Evolutionary conservation across 2,113 vertebrate species (phyloP).

Genomic region (Entomyzon cyanotis): DNA sequence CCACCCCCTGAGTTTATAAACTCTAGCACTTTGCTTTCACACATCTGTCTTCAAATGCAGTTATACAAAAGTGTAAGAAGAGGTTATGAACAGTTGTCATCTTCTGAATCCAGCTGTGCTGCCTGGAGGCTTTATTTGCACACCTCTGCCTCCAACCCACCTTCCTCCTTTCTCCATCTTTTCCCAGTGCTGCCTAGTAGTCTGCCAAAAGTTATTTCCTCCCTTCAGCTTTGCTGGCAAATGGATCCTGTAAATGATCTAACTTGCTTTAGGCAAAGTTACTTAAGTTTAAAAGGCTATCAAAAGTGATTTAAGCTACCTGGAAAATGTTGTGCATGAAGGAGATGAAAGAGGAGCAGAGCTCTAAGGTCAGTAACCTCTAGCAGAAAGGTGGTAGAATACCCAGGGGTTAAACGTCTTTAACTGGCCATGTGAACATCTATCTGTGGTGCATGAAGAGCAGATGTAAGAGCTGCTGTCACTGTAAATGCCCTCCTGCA

Average conservation of each 20-base stretch:
- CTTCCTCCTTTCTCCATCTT: not conserved
- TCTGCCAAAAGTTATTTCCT: not conserved
- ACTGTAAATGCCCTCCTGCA: not conserved
- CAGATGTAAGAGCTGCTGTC: not conserved
- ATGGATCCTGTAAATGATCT: not conserved
- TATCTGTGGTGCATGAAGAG: not conserved
- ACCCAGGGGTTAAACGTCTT: not conserved
- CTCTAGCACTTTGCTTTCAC: not conserved
- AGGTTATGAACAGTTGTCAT: not conserved
- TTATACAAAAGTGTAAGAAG: not conserved
- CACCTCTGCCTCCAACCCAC: not conserved
- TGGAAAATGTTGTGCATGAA: not conserved
- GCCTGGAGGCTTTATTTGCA: not conserved
- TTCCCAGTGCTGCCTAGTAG: not conserved
- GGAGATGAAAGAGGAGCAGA: slow-evolving; percentile 26
- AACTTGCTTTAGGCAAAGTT: slow-evolving; percentile 34
- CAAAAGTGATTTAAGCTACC: slow-evolving; percentile 17
- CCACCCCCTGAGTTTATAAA: not conserved
- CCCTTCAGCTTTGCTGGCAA: not conserved
- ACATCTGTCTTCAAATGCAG: not conserved
- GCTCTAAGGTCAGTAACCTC: slow-evolving; percentile 1
- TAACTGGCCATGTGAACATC: not conserved
- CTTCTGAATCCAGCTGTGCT: not conserved
- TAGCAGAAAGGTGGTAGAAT: not conserved
- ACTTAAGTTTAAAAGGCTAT: slow-evolving; percentile 42